Base-by-base conservation (phyloP, 2,888 invertebrate genomes). In the Cheiracanthium punctorium region DNA sequence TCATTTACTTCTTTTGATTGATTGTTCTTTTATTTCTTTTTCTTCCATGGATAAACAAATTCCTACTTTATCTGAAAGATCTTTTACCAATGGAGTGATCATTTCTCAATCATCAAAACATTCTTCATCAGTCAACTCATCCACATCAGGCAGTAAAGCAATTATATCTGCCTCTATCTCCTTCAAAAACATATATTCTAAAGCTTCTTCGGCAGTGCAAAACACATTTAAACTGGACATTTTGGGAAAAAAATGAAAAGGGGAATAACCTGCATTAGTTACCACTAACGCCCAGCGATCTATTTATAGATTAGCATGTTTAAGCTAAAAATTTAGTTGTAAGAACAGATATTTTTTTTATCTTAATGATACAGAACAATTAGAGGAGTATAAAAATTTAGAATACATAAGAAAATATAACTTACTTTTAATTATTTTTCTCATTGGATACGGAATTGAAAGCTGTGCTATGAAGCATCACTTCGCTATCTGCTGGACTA, bases 171-270 rank as follows among this genome's bases (percentile, higher is more conserved):
- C 4, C 24, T 64, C 29, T 7, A 28, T 64, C 29, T 58, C 74
- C 58, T 74, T 33, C 20, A 20, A 30, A 58, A 33, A 58, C 33
- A 52, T 58, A 74, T 24, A 74, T 74, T 74, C 74, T 58, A 33
- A 74, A 14, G 2, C 58, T 74, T 74, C 58, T 58, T 58, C 33
- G 32, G 14, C 0, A 24, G 33, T 33, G 33, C 32, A 28, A 58
- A 74, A 58, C 33, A 74, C 33, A 58, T 74, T 58, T 20, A 20
- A 64, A 58, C 64, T 0, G 64, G 58, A 64, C 32, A 74, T 74
- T 74, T 64, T 74, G 74, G 33, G 64, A 74, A n/a, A n/a, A 29
- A 74, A 74, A 58, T 74, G 74, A 74, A 74, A 58, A n/a, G 29
- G 74, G 58, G 33, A 33, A 58, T 64, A 74, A 64, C 32, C 24